Base-by-base conservation (phyloP, 53 echinoderm and acorn worm genomes). In the Zoroaster sp. region DNA sequence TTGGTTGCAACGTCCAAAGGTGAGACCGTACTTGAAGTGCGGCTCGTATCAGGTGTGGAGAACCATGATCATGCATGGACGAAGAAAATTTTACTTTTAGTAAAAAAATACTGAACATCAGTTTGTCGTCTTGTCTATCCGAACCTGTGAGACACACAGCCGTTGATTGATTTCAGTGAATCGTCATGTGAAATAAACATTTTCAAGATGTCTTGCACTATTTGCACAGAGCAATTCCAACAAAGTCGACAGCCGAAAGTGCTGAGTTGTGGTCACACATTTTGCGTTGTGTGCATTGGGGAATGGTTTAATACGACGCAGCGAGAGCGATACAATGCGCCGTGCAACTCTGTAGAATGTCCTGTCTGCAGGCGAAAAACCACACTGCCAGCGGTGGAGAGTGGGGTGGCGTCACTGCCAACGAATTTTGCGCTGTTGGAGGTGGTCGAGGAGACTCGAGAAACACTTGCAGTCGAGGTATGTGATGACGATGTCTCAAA, bases 371-470 rank as follows among this genome's bases (percentile, higher is more conserved):
- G 18, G n/a, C 9, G 21, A 37, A 21, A 25, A 12, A 79, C 79
- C 34, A 3, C 79, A 11, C n/a, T 59, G 4, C 65, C 63, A 10
- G 55, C 37, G 23, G 34, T 15, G 17, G 52, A 51, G 12, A 23
- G 10, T 55, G 79, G 79, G 0, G 21, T 63, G 3, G 21, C 55
- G 20, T 36, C 63, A 5, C 63, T 79, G 38, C 79, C 79, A 13
- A 79, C 79, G 25, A 79, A 79, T 13, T 79, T 79, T 37, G 79
- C 79, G 20, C 44, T 79, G 23, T 1, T 63, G 63, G 79, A 79
- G 11, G 37, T 38, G 12, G 35, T 54, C 12, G 78, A 79, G 37
- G 59, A 36, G 14, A 37, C 14, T 13, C 39, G 54, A 18, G 52
- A 53, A 9, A 55, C 7, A 63, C 55, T 38, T n/a, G 34, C 9